phyloP scores from a whole-genome alignment of 2,888 invertebrate genomes.

The Drosophila anomalipes region DNA sequence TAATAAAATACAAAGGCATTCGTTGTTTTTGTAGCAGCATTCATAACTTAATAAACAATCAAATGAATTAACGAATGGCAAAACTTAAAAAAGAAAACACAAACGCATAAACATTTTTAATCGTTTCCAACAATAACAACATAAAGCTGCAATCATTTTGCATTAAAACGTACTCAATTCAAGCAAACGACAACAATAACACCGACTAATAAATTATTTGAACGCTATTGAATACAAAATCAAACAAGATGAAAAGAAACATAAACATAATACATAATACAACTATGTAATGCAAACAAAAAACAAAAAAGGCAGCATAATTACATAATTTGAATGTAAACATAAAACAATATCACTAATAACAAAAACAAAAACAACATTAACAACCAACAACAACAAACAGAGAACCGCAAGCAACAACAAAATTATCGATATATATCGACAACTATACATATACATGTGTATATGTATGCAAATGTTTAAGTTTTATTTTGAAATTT shows the following conservation, averaged over 20 bases:
- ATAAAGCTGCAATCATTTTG: slow-evolving; percentile 52
- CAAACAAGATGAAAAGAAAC: slow-evolving; percentile 8
- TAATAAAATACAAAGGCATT: slow-evolving; percentile 15
- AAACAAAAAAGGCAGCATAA: slow-evolving; percentile 29
- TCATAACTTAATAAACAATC: slow-evolving; percentile 28
- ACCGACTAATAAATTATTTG: slow-evolving; percentile 43
- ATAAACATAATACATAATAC: slow-evolving; percentile 16
- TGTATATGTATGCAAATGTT: slow-evolving; percentile 34
- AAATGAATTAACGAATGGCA: slow-evolving; percentile 21
- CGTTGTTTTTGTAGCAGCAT: slow-evolving; percentile 41
- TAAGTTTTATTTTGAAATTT: slow-evolving; percentile 61
- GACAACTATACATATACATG: slow-evolving; percentile 12
- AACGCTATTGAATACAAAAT: slow-evolving; percentile 48
- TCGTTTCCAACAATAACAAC: slow-evolving; percentile 38
- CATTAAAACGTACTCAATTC: slow-evolving; percentile 45
- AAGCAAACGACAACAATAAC: slow-evolving; percentile 33
- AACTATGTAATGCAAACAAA: slow-evolving; percentile 4
- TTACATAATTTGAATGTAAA: slow-evolving; percentile 61
- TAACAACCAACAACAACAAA: slow-evolving; percentile 10
- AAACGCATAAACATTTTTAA: slow-evolving; percentile 51
- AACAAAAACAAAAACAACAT: slow-evolving; percentile 13
- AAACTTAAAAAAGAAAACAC: slow-evolving; percentile 6
- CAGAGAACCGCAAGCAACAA: slow-evolving; percentile 22
- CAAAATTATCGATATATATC: slow-evolving; percentile 38
- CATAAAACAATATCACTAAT: slow-evolving; percentile 25